Evolutionary conservation across 1,140 invertebrate genomes (phyloP).

Genomic region (Chironomus tepperi): DNA sequence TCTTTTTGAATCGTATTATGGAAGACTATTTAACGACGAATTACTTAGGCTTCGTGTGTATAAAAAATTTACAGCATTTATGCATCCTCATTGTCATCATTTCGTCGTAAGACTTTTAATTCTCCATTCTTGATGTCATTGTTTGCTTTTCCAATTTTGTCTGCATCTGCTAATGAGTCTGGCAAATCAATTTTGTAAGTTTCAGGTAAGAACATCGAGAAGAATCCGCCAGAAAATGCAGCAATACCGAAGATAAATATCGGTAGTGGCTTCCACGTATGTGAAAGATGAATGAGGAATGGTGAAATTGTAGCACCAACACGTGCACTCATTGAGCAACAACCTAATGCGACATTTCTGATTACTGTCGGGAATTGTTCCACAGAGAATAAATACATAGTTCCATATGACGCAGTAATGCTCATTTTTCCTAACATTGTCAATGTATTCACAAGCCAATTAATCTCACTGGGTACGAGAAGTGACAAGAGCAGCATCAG

Average conservation of each 20-base stretch:
- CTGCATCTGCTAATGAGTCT: constrained; percentile 64
- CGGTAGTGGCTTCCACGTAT: constrained; percentile 56
- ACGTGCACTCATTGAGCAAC: constrained; percentile 65
- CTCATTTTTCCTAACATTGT: constrained; percentile 76
- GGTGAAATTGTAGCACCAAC: constrained; percentile 70
- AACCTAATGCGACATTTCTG: constrained; percentile 67
- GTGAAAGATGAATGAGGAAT: constrained; percentile 55
- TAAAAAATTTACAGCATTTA: not conserved
- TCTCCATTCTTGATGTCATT: not conserved
- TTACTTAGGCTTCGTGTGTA: no score
- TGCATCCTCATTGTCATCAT: not conserved
- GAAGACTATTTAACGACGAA: no score
- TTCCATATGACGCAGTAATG: constrained; percentile 70
- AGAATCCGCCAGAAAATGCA: constrained; percentile 52
- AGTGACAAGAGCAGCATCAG: constrained; percentile 49
- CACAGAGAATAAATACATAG: constrained; percentile 70
- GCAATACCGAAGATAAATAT: constrained; percentile 61
- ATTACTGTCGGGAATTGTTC: constrained; percentile 80
- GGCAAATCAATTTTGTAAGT: constrained; percentile 64
- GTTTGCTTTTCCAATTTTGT: constrained; percentile 50
- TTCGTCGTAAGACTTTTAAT: not conserved
- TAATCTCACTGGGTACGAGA: constrained; percentile 47
- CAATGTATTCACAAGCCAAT: constrained; percentile 52
- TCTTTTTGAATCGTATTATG: no score
- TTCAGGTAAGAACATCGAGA: constrained; percentile 64